phyloP scores from a whole-genome alignment of 2,888 invertebrate species.

The Philonicus albiceps region DNA sequence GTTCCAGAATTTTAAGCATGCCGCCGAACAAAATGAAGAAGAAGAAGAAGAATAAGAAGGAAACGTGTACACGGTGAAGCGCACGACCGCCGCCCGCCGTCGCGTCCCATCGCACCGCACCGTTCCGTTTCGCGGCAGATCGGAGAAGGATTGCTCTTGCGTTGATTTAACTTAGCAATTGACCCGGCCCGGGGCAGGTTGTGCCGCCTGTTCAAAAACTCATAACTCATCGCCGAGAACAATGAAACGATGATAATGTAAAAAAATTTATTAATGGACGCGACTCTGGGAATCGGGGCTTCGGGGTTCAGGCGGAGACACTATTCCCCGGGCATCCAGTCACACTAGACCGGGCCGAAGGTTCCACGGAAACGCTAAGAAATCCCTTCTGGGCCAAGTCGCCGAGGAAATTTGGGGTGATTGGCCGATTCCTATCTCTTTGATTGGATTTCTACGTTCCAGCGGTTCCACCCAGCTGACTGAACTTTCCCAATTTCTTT shows the following conservation, averaged over 20 bases:
- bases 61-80: not conserved
- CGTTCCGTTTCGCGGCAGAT: not conserved
- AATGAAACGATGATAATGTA: slow-evolving; percentile 40
- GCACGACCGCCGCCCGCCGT: not conserved
- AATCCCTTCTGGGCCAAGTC: not conserved
- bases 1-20: slow-evolving; percentile 18
- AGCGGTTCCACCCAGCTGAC: not conserved
- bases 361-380: not conserved
- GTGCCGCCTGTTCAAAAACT: slow-evolving; percentile 13
- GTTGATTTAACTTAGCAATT: slow-evolving; percentile 18
- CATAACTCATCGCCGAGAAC: slow-evolving; percentile 40
- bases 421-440: not conserved
- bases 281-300: not conserved
- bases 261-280: slow-evolving; percentile 28
- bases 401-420: not conserved
- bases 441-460: not conserved
- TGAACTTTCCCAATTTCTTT: not conserved
- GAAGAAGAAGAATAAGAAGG: too few species aligned
- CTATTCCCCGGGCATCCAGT: not conserved
- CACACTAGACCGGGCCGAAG: not conserved
- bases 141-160: slow-evolving; percentile 1
- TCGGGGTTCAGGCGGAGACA: not conserved
- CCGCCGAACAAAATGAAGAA: not conserved
- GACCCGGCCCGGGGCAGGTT: slow-evolving; percentile 18
- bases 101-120: too few species aligned